A percentile compares a stretch with the other conserved stretches of the same genome.
Conservation (phyloP, 2,113 vertebrate species). For the Prunella himalayana region DNA sequence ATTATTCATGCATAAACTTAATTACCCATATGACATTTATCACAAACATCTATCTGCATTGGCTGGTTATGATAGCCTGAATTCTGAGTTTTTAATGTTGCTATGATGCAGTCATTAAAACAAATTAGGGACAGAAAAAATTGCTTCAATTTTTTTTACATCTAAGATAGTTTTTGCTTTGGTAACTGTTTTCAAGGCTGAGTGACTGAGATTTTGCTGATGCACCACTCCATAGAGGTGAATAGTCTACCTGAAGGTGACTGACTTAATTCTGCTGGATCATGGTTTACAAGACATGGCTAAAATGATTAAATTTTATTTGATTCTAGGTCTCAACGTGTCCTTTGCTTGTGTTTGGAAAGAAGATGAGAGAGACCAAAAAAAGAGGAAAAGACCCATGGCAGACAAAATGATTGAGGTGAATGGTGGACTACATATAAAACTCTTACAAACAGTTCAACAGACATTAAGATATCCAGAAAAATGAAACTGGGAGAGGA, state of each 20-base stretch:
- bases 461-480: not conserved
- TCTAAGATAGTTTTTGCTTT: not conserved
- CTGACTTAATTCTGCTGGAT: not conserved
- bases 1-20: constrained; percentile 44
- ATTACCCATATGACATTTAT: constrained; percentile 34
- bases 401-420: not conserved
- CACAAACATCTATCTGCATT: not conserved
- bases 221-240: not conserved
- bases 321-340: not conserved
- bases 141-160: not conserved
- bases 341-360: not conserved
- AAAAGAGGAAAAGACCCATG: not conserved
- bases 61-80: not conserved
- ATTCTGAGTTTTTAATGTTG: not conserved
- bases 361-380: not conserved
- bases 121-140: constrained; percentile 6
- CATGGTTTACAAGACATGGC: not conserved
- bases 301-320: not conserved
- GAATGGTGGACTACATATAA: not conserved
- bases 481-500: not conserved
- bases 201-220: not conserved
- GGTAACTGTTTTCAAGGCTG: not conserved
- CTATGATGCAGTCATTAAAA: constrained; percentile 6
- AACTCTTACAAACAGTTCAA: not conserved
- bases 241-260: not conserved